Evolutionary conservation across 2,797 vertebrate species (phyloP).

Genomic region (Salmo trutta): DNA sequence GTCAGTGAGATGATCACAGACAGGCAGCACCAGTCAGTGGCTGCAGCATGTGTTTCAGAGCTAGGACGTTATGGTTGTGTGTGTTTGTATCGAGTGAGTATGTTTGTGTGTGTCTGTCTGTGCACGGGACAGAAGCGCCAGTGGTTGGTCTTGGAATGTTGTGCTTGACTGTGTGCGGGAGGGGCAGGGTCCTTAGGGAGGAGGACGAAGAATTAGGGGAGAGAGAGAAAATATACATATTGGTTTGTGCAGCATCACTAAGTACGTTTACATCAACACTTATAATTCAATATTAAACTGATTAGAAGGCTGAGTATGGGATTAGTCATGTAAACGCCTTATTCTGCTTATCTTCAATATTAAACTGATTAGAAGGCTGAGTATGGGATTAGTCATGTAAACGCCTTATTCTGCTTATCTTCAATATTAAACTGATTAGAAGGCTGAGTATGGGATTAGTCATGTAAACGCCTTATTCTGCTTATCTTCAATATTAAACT

Average conservation of each 20-base stretch:
- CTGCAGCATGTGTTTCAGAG: neutral
- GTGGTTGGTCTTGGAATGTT: conserved; percentile 8
- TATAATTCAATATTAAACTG: too few species aligned
- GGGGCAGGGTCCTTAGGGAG: neutral
- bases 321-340: too few species aligned
- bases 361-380: too few species aligned
- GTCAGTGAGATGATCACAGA: neutral
- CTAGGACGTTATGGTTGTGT: conserved; percentile 25
- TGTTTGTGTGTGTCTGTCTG: neutral
- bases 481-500: too few species aligned
- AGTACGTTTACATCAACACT: neutral
- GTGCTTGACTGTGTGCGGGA: neutral
- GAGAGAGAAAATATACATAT: neutral
- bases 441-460: too few species aligned
- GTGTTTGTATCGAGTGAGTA: conserved; percentile 32
- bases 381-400: too few species aligned
- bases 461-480: too few species aligned
- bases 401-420: too few species aligned
- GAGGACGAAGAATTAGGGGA: neutral
- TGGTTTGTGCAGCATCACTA: neutral
- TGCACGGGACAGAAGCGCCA: conserved; percentile 31
- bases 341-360: too few species aligned
- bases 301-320: too few species aligned
- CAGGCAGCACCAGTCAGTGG: neutral
- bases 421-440: too few species aligned